Base-by-base conservation (phyloP, 2,797 vertebrate genomes). In the Falco berigora region DNA sequence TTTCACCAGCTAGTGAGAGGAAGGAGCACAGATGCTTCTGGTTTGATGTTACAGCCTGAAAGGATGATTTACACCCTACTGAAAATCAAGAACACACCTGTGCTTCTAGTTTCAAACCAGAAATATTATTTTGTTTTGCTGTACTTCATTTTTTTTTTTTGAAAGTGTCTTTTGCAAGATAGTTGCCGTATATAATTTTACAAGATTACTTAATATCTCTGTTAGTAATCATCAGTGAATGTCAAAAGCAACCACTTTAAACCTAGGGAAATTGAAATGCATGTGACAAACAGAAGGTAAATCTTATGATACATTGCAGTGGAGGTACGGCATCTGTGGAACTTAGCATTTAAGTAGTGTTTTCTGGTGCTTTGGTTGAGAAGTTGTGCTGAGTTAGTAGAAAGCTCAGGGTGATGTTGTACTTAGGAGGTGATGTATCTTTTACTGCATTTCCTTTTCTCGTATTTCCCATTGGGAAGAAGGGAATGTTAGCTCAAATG, bases 391-490 rank as follows among this genome's bases (percentile, higher is more conserved):
- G 64, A 76, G 30, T 73, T 69, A 80, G 44, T 56, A 53, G 47
- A 66, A 84, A 94, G 22, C 52, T n/a, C 44, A 71, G 44, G 64
- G 71, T 83, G 36, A 12, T 81, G 69, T 12, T 59, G 36, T 34
- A 80, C 28, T 88, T 90, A 53, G 4, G 28, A 95, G 61, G 34
- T 68, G 73, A 46, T 63, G 23, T 12, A 24, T 66, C 25, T 82
- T 55, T 44, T 82, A 21, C 0, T 94, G 67, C n/a, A 32, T 87
- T 87, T 92, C 68, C 23, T 90, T 19, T 40, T 42, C 30, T 88
- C 88, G 9, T 89, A 19, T 91, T 59, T 94, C 59, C 16, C 83
- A 10, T 61, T 74, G 63, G 44, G 63, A 77, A 91, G 82, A 67
- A 50, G 28, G 25, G 18, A 86, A 38, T 27, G 16, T 71, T 91